phyloP scores from a whole-genome alignment of 53 echinoderm and acorn worm genomes.

The Pentamera pediparva region DNA sequence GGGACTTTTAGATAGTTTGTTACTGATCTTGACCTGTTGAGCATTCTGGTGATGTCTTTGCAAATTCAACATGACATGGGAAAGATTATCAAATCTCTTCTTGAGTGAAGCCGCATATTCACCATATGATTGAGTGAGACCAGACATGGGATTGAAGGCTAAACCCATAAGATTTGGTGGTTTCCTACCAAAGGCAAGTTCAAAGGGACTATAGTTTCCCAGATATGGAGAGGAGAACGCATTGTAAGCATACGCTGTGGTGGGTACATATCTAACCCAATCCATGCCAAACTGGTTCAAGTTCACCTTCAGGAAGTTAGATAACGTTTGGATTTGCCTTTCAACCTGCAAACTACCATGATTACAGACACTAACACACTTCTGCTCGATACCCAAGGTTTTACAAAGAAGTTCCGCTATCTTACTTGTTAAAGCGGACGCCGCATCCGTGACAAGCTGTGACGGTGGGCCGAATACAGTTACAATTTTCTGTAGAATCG shows the following conservation, averaged over 20 bases:
- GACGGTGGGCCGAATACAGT: slow-evolving; percentile 47
- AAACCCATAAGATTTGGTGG: slow-evolving; percentile 16
- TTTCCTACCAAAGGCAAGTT: slow-evolving; percentile 24
- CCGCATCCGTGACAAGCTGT: slow-evolving; percentile 27
- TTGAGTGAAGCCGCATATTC: slow-evolving; percentile 10
- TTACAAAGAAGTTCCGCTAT: slow-evolving; percentile 29
- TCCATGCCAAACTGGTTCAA: too few relatives aligned
- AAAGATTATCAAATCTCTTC: slow-evolving; percentile 8
- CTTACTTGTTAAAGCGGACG: slow-evolving; percentile 17
- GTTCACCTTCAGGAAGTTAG: slow-evolving; percentile 31
- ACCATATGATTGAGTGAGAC: slow-evolving; percentile 10
- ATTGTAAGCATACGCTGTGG: slow-evolving; percentile 14
- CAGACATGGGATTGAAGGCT: slow-evolving; percentile 3
- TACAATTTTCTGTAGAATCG: slow-evolving; percentile 37
- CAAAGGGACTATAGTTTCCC: slow-evolving; percentile 12
- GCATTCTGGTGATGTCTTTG: slow-evolving; percentile 24
- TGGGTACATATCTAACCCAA: slow-evolving; percentile 26
- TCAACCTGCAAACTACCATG: slow-evolving; percentile 38
- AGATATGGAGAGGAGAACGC: slow-evolving; percentile 20
- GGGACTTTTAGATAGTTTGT: neutral
- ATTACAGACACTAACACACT: slow-evolving; percentile 31
- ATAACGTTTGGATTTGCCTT: slow-evolving; percentile 33
- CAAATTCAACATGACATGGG: slow-evolving; percentile 1
- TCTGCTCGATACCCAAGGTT: slow-evolving; percentile 29
- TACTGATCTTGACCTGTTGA: slow-evolving; percentile 4